Conservation (phyloP, 2,888 invertebrate species). For the Ichneumon xanthorius region DNA sequence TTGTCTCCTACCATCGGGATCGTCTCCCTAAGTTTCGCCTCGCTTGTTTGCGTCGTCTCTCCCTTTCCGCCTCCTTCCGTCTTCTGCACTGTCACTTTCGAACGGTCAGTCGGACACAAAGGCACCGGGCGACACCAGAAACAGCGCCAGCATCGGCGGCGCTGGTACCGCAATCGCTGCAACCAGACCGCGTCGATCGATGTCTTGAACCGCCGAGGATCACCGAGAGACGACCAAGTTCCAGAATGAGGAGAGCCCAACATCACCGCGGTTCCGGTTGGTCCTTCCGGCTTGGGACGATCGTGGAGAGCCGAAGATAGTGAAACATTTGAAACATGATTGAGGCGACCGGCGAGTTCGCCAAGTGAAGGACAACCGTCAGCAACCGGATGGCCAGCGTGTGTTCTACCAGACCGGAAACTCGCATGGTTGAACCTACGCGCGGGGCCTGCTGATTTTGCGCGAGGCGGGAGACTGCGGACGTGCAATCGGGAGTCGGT, state of each 20-base stretch:
- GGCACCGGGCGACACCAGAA: slow-evolving; percentile 71
- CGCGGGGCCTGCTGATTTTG: slow-evolving; percentile 29
- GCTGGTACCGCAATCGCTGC: slow-evolving; percentile 32
- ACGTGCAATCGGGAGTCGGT: neutral
- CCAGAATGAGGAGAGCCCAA: neutral
- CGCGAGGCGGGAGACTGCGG: neutral
- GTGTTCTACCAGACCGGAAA: slow-evolving; percentile 46
- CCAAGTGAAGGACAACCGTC: neutral
- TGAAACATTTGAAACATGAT: slow-evolving; percentile 9
- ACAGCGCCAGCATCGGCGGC: slow-evolving; percentile 44
- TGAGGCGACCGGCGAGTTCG: neutral
- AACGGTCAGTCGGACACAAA: slow-evolving; percentile 80
- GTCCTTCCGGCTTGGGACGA: neutral
- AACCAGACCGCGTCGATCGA: neutral
- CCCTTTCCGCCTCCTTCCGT: slow-evolving; percentile 55
- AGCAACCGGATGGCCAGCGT: slow-evolving; percentile 32
- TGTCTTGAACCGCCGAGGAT: neutral
- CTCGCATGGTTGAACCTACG: slow-evolving; percentile 47
- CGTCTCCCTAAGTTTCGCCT: slow-evolving; percentile 69
- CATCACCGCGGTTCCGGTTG: neutral
- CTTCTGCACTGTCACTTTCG: slow-evolving; percentile 83
- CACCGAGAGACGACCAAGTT: neutral
- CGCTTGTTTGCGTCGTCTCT: slow-evolving; percentile 40
- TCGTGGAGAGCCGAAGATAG: neutral
- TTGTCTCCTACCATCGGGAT: slow-evolving; percentile 77